These are phyloP conservation scores for Drosophila engyochracea DNA, from an alignment of 2,888 invertebrate species.

Conservation along the genomic window DNA sequence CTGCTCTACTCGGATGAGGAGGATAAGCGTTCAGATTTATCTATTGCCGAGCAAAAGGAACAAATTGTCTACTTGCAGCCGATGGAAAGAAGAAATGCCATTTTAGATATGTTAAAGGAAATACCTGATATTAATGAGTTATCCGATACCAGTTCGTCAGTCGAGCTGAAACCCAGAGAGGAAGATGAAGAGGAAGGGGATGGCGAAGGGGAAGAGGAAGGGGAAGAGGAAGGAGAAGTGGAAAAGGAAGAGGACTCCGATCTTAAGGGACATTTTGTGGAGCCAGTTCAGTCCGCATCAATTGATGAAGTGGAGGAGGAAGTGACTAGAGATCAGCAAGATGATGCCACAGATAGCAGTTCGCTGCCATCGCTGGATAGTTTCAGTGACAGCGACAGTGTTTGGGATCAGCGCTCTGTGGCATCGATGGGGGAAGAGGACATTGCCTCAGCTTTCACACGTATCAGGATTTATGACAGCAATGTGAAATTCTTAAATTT, in stretches of 20 bases:
- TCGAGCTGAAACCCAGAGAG: neutral
- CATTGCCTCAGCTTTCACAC: neutral
- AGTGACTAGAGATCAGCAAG: neutral
- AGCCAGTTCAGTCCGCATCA: neutral
- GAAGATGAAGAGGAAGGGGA: neutral
- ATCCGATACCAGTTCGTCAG: constrained; percentile 5
- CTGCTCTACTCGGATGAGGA: neutral
- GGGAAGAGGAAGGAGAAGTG: fast-evolving
- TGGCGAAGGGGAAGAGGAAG: fast-evolving
- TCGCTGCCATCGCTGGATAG: neutral
- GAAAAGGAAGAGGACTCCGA: neutral
- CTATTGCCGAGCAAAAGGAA: neutral
- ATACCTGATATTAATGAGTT: constrained; percentile 29
- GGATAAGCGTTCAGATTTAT: fast-evolving
- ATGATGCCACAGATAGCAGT: neutral
- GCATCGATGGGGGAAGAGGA: neutral
- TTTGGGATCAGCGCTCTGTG: neutral
- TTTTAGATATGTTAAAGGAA: neutral
- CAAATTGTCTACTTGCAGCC: neutral
- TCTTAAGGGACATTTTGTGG: neutral
- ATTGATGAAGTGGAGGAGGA: neutral
- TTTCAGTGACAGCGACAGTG: neutral
- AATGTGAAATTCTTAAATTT: neutral
- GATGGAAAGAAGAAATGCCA: neutral
- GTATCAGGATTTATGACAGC: neutral